Percentiles rank a stretch among this genome's conserved stretches.
Conservation (phyloP, 2,888 invertebrate species). For the Tolmerus cingulatus region DNA sequence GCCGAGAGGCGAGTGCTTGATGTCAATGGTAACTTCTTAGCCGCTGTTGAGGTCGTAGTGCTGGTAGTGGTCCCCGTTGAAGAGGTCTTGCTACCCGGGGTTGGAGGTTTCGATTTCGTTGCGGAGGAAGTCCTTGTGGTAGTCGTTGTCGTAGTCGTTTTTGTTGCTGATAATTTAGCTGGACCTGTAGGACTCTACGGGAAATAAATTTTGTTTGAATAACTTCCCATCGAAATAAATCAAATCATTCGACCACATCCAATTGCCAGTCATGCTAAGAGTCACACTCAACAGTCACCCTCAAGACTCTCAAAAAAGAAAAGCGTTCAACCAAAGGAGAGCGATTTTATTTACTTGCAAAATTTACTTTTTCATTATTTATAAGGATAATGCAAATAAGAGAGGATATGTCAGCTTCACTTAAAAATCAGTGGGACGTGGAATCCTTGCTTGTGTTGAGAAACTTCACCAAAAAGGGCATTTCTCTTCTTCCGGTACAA, state of each 20-base stretch:
- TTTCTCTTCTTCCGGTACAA: neutral
- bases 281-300: neutral
- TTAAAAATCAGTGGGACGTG: neutral
- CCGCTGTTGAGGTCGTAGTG: conserved; percentile 43
- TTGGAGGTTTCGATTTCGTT: conserved; percentile 50
- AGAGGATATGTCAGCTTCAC: neutral
- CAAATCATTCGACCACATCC: neutral
- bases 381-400: neutral
- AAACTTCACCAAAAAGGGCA: neutral
- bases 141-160: conserved; percentile 45
- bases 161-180: neutral
- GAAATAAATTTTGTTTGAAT: neutral
- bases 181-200: conserved; percentile 10
- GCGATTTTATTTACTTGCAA: neutral
- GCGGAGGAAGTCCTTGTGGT: conserved; percentile 46
- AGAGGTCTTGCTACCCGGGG: conserved; percentile 43
- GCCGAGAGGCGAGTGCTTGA: neutral
- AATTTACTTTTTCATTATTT: neutral
- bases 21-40: neutral
- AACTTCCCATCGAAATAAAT: neutral
- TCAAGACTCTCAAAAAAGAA: neutral
- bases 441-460: neutral
- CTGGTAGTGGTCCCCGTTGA: conserved; percentile 43
- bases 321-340: neutral
- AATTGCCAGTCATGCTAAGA: neutral